Evolutionary conservation across 1,140 invertebrate species (phyloP).

Genomic region (Drosophila micromelanica): DNA sequence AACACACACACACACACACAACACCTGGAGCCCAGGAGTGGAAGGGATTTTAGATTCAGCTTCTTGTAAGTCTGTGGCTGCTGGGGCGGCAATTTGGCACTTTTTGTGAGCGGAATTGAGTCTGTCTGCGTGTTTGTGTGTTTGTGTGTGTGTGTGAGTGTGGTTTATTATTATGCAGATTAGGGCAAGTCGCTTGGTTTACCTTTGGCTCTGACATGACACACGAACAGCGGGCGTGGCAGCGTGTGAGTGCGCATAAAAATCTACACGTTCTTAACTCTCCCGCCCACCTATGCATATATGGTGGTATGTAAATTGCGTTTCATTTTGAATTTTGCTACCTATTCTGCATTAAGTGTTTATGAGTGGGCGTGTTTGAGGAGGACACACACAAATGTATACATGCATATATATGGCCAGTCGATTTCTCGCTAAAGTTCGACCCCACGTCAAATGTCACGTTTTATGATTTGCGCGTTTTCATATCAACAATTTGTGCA

Average conservation of each 20-base stretch:
- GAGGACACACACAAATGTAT: slow-evolving; percentile 7
- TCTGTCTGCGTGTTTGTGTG: slow-evolving; percentile 4
- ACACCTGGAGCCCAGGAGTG: neutral
- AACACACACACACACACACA: slow-evolving; percentile 7
- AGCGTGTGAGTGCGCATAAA: slow-evolving; percentile 61
- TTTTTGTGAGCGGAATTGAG: slow-evolving; percentile 24
- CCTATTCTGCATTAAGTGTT: slow-evolving; percentile 41
- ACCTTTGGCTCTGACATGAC: slow-evolving; percentile 47
- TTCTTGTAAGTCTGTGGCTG: slow-evolving; percentile 2
- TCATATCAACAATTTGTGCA: slow-evolving; percentile 66
- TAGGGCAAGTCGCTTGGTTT: slow-evolving; percentile 65
- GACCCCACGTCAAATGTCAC: slow-evolving; percentile 73
- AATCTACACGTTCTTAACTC: slow-evolving; percentile 36
- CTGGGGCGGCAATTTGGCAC: slow-evolving; percentile 56
- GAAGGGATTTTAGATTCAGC: neutral
- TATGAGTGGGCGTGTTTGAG: slow-evolving; percentile 2
- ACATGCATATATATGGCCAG: slow-evolving; percentile 42
- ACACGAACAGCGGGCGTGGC: slow-evolving; percentile 5
- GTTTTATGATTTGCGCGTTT: slow-evolving; percentile 69
- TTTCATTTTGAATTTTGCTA: slow-evolving; percentile 70
- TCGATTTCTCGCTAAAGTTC: slow-evolving; percentile 61
- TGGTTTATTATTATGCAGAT: slow-evolving; percentile 82
- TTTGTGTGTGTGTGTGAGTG: slow-evolving; percentile 46
- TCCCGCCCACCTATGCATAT: slow-evolving; percentile 8
- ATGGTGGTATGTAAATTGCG: slow-evolving; percentile 59